Base-by-base conservation (phyloP, 2,888 invertebrate species). In the Quadroppia sp. region DNA sequence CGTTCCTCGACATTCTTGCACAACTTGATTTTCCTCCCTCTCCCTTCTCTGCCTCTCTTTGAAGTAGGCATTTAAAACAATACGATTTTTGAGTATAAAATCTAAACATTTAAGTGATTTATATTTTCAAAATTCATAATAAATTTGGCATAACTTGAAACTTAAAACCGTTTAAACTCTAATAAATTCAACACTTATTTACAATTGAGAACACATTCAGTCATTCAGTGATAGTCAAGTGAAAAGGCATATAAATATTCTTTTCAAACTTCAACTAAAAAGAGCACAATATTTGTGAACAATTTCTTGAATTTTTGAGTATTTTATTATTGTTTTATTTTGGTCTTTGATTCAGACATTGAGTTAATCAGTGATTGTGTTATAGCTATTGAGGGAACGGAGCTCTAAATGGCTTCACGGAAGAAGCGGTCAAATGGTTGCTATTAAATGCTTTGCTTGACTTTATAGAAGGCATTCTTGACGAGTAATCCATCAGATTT, bases 401-500 rank as follows among this genome's bases (percentile, higher is more conserved):
- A 32, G 13, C 64, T 20, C 7, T 64, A 64, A 64, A 64, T 40
- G 64, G 36, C 64, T 36, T 36, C 9, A 64, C 64, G 64, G 64
- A 64, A 50, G 45, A 6, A 61, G 64, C 64, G 64, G 64, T 40
- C 64, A 64, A 53, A 20, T 64, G 36, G 7, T 64, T 64, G 32
- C 32, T 20, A 64, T 64, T 64, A 64, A 64, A 64, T 64, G 30
- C 30, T 23, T 59, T 28, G 30, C 28, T 30, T 28, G 30, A 59
- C 20, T 53, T 53, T 53, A 53, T 53, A 53, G 50, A 59, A 59
- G 59, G 28, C 59, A 59, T 59, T 59, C 32, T 59, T 64, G 64
- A 64, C 36, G 64, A 64, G 64, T 36, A 36, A 64, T 64, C 64
- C 64, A 64, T 64, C 64, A 64, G 64, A 36, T 64, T 64, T 64